Evolutionary conservation across 2,888 invertebrate genomes (phyloP).

Genomic region (Rotaria sp.): DNA sequence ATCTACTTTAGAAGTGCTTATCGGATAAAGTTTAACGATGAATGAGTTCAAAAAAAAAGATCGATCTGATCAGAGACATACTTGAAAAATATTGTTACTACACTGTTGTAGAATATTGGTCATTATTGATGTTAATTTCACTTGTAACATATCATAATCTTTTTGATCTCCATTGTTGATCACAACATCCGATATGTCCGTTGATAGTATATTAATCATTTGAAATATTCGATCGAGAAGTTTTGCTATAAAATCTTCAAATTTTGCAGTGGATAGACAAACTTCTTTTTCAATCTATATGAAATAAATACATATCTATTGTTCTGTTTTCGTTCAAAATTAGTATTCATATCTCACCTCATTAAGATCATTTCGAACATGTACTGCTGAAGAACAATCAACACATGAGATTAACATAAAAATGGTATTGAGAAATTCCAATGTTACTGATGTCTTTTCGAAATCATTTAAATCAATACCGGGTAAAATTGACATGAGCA

Average conservation of each 20-base stretch:
- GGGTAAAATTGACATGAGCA: constrained; percentile 72
- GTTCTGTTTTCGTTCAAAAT: no score
- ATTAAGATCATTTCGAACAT: background rate
- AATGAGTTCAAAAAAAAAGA: no score
- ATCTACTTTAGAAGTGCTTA: no score
- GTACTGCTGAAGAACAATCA: background rate
- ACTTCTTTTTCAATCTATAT: constrained; percentile 59
- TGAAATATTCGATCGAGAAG: constrained; percentile 55
- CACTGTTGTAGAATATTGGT: background rate
- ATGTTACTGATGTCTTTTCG: constrained; percentile 61
- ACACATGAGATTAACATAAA: constrained; percentile 35
- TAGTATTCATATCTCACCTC: background rate
- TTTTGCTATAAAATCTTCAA: constrained; percentile 79
- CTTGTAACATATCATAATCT: background rate
- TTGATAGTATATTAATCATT: constrained; percentile 30
- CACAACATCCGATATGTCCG: background rate
- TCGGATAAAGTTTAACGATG: no score
- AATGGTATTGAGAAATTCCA: constrained; percentile 71
- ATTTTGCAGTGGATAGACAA: constrained; percentile 73
- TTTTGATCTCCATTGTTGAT: background rate
- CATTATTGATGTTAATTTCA: background rate
- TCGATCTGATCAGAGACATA: background rate
- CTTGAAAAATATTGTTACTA: background rate
- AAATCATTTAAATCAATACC: constrained; percentile 84
- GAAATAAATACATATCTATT: no score